Evolutionary conservation across 1,140 invertebrate genomes (phyloP).

Genomic region (Caenorhabditis briggsae): DNA sequence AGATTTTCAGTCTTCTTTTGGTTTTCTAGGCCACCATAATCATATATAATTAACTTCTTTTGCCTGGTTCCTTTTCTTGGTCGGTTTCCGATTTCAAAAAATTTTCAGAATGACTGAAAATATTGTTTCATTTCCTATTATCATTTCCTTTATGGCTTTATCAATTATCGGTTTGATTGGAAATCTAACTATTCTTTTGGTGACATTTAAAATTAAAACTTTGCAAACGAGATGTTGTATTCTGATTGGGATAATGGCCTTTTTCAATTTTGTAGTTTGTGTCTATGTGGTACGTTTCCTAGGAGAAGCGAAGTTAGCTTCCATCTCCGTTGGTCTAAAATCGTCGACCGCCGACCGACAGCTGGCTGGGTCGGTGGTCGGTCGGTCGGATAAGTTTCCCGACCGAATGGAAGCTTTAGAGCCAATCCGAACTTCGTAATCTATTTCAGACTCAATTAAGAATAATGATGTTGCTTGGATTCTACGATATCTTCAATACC

Average conservation of each 20-base stretch:
- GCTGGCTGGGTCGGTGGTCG: too few relatives aligned
- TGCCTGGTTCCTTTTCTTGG: background rate
- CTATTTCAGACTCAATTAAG: background rate
- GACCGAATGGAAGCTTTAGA: too few relatives aligned
- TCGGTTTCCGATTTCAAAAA: background rate
- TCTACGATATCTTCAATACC: background rate
- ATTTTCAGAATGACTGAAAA: background rate
- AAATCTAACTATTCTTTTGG: background rate
- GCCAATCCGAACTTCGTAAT: too few relatives aligned
- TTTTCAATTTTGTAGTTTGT: constrained; percentile 19
- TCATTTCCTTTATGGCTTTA: background rate
- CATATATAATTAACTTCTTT: background rate
- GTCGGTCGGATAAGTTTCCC: too few relatives aligned
- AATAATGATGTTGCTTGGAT: constrained; percentile 18
- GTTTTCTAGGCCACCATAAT: too few relatives aligned
- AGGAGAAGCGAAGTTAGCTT: background rate
- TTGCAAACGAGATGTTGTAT: background rate
- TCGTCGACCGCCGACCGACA: too few relatives aligned
- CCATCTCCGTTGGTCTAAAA: background rate
- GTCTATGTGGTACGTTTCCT: background rate
- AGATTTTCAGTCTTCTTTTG: too few relatives aligned
- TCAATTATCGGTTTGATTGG: constrained; percentile 5
- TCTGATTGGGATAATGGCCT: constrained; percentile 1
- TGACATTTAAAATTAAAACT: background rate
- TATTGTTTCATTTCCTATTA: background rate